Evolutionary conservation across 2,888 invertebrate genomes (phyloP), one percentile per base, ranked within the genome.

Genomic region (Xanthostigma xanthostigma): DNA sequence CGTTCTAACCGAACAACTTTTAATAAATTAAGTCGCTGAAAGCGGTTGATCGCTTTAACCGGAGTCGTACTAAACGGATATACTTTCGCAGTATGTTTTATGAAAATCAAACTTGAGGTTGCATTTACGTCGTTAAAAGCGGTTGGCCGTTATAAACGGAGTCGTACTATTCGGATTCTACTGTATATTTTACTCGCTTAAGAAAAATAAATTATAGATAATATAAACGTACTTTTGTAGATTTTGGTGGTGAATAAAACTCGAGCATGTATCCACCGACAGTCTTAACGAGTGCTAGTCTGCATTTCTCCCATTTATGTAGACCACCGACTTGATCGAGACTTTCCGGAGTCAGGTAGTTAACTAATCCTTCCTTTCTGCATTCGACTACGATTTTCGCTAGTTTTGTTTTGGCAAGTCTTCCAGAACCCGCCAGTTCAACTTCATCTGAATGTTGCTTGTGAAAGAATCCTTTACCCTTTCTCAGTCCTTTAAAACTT

Each of bases 211-310:
- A 41, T 17, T 14, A 36, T 10, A 2, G 36, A 12, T 9, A 17
- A 10, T 27, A 33, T 12, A 34, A 12, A 44, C 52, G 53, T 67
- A 80, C 81, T 73, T 95, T 88, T 52, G 90, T 87, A 39, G 94
- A 87, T 71, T 94, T 89, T 0, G 93, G 93, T 8, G 95, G 95
- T 5, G 90, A 87, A 68, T 93, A 96, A 67, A 96, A 94, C 65
- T 96, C 95, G 49, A 97, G 69, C 81, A 91, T 91, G 60, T 91
- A 93, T 39, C 95, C 95, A 48, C 90, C 93, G 27, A 87, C 88
- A 27, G 93, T 91, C 67, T 92, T 92, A 9, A 95, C 87, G 48
- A 97, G 70, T 0, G 89, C 89, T 56, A 96, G 68, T 57, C 92
- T 78, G 64, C 94, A 94, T 65, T 84, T 87, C 64, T 94, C 94